These are phyloP conservation scores for Sterrhoptilus dennistouni DNA, from an alignment of 2,113 vertebrate species.

Conservation along the genomic window DNA sequence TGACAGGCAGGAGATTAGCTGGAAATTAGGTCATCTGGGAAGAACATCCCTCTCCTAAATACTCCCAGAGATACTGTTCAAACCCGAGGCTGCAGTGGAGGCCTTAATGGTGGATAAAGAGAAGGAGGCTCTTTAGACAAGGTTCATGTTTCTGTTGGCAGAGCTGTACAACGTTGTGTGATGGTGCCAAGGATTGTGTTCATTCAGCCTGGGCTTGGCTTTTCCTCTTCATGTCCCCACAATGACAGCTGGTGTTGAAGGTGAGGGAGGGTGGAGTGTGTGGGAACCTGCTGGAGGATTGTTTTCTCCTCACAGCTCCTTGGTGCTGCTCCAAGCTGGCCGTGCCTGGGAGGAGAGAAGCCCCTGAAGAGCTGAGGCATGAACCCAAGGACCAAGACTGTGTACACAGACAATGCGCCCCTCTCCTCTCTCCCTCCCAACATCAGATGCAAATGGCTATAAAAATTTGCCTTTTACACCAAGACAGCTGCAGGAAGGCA, in stretches of 20 bases:
- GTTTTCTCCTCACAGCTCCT: background rate
- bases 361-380: background rate
- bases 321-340: background rate
- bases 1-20: background rate
- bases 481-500: background rate
- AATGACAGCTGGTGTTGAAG: background rate
- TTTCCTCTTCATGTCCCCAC: background rate
- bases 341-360: background rate
- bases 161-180: background rate
- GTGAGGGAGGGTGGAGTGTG: constrained; percentile 5
- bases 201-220: background rate
- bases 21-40: constrained; percentile 3
- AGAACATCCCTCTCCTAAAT: background rate
- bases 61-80: background rate
- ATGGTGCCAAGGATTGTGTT: background rate
- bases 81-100: background rate
- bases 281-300: background rate
- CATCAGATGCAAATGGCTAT: background rate
- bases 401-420: fast-evolving
- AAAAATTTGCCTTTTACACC: background rate
- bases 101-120: background rate
- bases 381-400: background rate
- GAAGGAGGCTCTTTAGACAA: background rate
- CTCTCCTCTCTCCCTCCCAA: background rate
- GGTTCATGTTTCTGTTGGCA: constrained; percentile 33